Percentiles rank a stretch among this genome's conserved stretches.
Evolutionary conservation across 1,140 invertebrate species (phyloP).

Genomic region (Sminthurinus signatus): DNA sequence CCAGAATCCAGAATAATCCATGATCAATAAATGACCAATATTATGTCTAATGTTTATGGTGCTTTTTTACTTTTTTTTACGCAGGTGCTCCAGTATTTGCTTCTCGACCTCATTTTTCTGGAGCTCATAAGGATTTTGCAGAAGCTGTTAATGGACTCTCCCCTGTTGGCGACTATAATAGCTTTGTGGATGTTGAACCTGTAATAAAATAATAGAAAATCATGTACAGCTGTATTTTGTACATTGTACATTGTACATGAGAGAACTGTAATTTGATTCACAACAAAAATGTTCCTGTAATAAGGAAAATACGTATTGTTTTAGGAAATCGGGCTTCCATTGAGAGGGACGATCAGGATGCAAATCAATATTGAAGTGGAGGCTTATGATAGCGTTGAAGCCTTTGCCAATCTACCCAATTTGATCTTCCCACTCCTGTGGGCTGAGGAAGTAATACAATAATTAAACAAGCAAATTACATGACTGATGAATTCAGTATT

Average conservation of each 20-base stretch:
- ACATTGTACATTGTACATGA: too few relatives aligned
- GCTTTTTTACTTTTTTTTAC: not conserved
- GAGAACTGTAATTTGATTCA: too few relatives aligned
- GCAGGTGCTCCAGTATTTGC: conserved; percentile 59
- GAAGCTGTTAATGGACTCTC: conserved; percentile 61
- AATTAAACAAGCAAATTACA: too few relatives aligned
- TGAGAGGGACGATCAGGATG: conserved; percentile 49
- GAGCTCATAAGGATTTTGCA: conserved; percentile 58
- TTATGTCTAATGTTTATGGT: too few relatives aligned
- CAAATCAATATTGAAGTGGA: conserved; percentile 53
- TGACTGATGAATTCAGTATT: too few relatives aligned
- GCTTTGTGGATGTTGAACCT: conserved; percentile 68
- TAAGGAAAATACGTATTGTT: too few relatives aligned
- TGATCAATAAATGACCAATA: not conserved
- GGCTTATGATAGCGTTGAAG: conserved; percentile 44
- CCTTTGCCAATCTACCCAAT: conserved; percentile 47
- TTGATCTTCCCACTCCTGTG: conserved; percentile 53
- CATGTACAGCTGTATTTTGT: conserved; percentile 13
- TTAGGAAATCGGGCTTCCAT: conserved; percentile 50
- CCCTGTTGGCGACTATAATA: conserved; percentile 63
- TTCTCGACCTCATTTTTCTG: conserved; percentile 74
- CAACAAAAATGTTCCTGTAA: too few relatives aligned
- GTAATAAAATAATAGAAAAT: conserved; percentile 46
- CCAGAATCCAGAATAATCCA: not conserved
- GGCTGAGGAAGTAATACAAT: conserved; percentile 51